These are phyloP conservation scores for Willowsia nigromaculata DNA, from an alignment of 2,888 invertebrate species.

Conservation along the genomic window DNA sequence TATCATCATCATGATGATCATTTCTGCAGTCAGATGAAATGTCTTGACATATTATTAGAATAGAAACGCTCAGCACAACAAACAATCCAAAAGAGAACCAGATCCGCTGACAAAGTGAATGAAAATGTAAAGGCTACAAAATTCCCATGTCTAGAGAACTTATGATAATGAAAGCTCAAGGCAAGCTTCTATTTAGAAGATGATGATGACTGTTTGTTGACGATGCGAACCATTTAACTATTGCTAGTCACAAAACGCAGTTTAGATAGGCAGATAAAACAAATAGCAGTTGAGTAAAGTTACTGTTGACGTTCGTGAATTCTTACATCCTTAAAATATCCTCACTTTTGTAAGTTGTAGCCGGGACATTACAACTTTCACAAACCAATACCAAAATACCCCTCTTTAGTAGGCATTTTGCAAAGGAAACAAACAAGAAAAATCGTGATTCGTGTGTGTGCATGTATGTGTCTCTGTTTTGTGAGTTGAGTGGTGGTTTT, in stretches of 20 bases:
- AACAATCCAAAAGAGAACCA: not conserved
- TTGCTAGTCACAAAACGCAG: not conserved
- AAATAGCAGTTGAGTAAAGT: not conserved
- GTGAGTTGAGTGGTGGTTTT: not conserved
- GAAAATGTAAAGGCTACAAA: slow-evolving; percentile 6
- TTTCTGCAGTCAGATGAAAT: slow-evolving; percentile 31
- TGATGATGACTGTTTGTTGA: not conserved
- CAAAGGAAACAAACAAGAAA: slow-evolving; percentile 12
- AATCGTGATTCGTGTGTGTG: not conserved
- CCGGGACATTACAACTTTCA: not conserved
- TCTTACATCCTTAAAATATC: not conserved
- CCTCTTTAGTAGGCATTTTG: slow-evolving; percentile 7
- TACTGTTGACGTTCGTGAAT: not conserved
- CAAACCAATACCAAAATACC: slow-evolving; percentile 1
- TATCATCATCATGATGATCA: slow-evolving; percentile 12
- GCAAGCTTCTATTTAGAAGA: not conserved
- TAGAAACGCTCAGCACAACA: slow-evolving; percentile 18
- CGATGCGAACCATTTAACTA: not conserved
- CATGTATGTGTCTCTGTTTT: not conserved
- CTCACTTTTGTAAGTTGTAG: not conserved
- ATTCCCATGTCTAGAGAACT: not conserved
- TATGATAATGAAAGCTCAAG: not conserved
- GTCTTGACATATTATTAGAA: slow-evolving; percentile 5
- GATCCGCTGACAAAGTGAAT: slow-evolving; percentile 26
- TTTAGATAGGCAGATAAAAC: not conserved